Conservation (phyloP, 2,888 invertebrate species). For the Noctua fimbriata region DNA sequence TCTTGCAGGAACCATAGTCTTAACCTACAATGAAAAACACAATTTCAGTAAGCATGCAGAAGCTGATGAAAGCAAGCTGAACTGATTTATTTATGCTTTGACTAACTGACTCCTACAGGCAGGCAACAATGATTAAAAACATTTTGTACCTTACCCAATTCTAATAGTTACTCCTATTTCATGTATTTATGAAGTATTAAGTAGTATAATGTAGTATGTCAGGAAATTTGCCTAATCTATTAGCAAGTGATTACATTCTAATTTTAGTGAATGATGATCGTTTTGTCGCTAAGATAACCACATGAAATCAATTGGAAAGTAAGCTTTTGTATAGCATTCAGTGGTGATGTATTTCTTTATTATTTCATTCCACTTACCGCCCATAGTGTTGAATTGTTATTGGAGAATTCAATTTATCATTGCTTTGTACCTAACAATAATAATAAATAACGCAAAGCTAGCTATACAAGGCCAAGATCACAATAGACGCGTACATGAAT, state of each 20-base stretch:
- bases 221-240: conserved; percentile 22
- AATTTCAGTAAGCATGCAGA: conserved; percentile 41
- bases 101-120: conserved; percentile 18
- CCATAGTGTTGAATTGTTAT: conserved; percentile 78
- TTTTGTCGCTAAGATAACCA: conserved; percentile 38
- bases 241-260: conserved; percentile 34
- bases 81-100: conserved; percentile 24
- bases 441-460: conserved; percentile 75
- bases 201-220: background rate
- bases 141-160: conserved; percentile 20
- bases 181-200: conserved; percentile 11
- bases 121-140: conserved; percentile 20
- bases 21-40: conserved; percentile 73
- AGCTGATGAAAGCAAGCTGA: conserved; percentile 22
- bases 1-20: conserved; percentile 65
- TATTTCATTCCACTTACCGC: conserved; percentile 81
- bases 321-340: conserved; percentile 63
- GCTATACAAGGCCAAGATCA: conserved; percentile 83
- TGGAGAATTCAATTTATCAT: conserved; percentile 78
- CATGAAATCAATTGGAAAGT: conserved; percentile 54
- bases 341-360: conserved; percentile 62
- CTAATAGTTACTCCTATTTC: background rate
- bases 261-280: conserved; percentile 37
- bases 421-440: conserved; percentile 71
- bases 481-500: conserved; percentile 67